Evolutionary conservation across 2,797 vertebrate species (phyloP), one percentile per base, ranked within the genome.

Genomic region (Poeciliopsis gracilis): DNA sequence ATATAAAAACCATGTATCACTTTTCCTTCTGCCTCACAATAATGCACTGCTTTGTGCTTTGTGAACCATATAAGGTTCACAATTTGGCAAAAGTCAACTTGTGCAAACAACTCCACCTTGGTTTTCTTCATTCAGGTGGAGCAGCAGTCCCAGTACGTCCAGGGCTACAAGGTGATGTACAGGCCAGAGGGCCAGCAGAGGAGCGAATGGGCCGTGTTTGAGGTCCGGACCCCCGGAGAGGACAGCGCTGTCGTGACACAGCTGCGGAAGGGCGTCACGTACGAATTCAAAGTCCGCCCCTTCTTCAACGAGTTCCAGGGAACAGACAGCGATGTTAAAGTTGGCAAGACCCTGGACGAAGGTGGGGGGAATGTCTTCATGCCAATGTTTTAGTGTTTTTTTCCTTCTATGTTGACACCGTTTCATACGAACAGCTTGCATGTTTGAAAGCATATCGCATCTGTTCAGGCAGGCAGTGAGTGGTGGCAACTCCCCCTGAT

Each of bases 271-370:
- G 98, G 98, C 30, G 94, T 98, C 87, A 97, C 96, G 83, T 99
- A 99, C 0, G 97, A 99, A 93, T 98, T 99, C 93, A 99, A 99
- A 93, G 96, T 98, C 81, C 97, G 97, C 30, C 98, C 98, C 41
- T 99, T 99, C 94, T 99, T 99, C 95, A 97, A 99, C 61, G 98
- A 99, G 89, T 99, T 99, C 95, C 97, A 98, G 93, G 98, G 98
- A 88, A 97, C 98, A n/a, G 98, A 99, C 90, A 99, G 98, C 5
- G 98, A 99, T 92, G 95, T 99, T 80, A 98, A 98, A 93, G 97
- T 97, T 91, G 97, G 96, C 84, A 98, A 97, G 94, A 99, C 98
- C 9, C 93, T 98, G 89, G 98, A 99, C 93, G 98, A 99, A 98
- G 98, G 98, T 96, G 95, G 90, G 87, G 82, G 73, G 76, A 78